A percentile compares a stretch with the other conserved stretches of the same genome.
phyloP scores from a whole-genome alignment of 1,140 invertebrate species.

The Drosophila pseudoobscura region DNA sequence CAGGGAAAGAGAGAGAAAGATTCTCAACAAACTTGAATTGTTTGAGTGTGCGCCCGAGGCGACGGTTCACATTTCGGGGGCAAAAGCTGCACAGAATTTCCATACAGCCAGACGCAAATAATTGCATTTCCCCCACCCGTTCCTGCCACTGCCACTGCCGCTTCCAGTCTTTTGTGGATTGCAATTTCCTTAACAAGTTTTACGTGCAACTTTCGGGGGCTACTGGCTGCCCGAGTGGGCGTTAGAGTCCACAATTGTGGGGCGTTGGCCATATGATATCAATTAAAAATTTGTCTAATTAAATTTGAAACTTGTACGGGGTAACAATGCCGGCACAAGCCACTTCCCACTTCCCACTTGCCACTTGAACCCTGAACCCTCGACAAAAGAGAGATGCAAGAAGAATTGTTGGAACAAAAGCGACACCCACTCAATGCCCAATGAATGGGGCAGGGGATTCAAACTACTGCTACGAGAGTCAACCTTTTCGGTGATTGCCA shows the following conservation, averaged over 20 bases:
- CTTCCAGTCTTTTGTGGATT: constrained; percentile 17
- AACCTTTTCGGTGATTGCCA: constrained; percentile 55
- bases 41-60: constrained; percentile 38
- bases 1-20: too few relatives aligned
- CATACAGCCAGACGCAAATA: constrained; percentile 52
- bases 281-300: constrained; percentile 82
- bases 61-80: constrained; percentile 39
- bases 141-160: neutral
- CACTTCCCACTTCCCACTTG: constrained; percentile 63
- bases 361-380: constrained; percentile 64
- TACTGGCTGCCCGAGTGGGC: constrained; percentile 7
- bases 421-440: constrained; percentile 57
- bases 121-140: constrained; percentile 52
- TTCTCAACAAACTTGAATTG: constrained; percentile 42
- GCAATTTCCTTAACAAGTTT: constrained; percentile 63
- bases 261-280: constrained; percentile 77
- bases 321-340: constrained; percentile 62
- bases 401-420: constrained; percentile 30
- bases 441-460: constrained; percentile 59
- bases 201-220: constrained; percentile 58
- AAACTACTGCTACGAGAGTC: constrained; percentile 16
- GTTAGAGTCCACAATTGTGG: constrained; percentile 36
- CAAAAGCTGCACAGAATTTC: constrained; percentile 25
- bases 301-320: constrained; percentile 72
- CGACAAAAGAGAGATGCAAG: constrained; percentile 1